phyloP scores from a whole-genome alignment of 2,888 invertebrate species.

The Cremastinae sp. region DNA sequence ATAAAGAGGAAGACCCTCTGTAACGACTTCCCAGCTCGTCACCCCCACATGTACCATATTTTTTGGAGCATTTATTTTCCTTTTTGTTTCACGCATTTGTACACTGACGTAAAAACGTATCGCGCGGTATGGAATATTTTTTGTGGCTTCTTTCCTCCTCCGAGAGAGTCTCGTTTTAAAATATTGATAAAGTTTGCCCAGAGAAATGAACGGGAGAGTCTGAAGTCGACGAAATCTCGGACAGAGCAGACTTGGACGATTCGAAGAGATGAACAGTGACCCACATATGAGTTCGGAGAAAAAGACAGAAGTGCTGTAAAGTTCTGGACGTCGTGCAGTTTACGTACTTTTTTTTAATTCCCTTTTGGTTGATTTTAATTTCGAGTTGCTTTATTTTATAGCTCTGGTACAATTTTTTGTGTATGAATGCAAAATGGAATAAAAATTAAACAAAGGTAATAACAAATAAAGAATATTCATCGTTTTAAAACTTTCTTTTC shows the following conservation, averaged over 20 bases:
- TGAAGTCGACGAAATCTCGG: conserved; percentile 15
- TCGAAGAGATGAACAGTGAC: conserved; percentile 45
- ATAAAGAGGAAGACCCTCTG: conserved; percentile 43
- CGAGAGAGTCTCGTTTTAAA: no score
- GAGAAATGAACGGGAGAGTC: neutral
- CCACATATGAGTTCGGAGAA: conserved; percentile 36
- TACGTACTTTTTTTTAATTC: conserved; percentile 27
- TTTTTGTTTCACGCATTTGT: conserved; percentile 11
- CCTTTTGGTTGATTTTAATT: neutral
- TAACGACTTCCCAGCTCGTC: conserved; percentile 43
- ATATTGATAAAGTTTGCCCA: no score
- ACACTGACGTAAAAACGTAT: neutral
- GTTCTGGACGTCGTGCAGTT: conserved; percentile 30
- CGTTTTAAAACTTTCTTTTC: neutral
- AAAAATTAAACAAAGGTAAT: no score
- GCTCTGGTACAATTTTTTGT: no score
- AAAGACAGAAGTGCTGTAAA: conserved; percentile 17
- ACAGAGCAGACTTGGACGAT: conserved; percentile 34
- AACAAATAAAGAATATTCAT: no score
- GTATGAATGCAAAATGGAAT: no score
- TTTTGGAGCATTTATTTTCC: conserved; percentile 36
- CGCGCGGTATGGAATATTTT: neutral
- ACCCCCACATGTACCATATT: conserved; percentile 34
- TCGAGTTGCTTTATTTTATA: no score
- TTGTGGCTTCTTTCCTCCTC: no score